phyloP scores from a whole-genome alignment of 2,113 vertebrate genomes.

The Dolichotis patagonum region DNA sequence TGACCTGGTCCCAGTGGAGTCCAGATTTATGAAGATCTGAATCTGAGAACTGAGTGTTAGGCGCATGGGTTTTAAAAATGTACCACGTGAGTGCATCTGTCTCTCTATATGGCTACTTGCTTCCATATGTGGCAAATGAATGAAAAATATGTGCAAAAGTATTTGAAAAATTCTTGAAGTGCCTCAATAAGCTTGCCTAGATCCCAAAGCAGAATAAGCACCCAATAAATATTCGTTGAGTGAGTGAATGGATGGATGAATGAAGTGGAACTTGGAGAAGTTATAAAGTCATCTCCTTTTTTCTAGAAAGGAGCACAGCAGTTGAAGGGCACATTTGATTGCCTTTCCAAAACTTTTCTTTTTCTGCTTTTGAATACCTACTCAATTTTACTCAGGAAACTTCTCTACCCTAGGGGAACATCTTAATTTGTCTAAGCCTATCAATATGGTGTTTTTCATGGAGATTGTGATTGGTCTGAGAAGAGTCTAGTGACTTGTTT shows the following conservation, averaged over 20 bases:
- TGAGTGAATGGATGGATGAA: constrained; percentile 44
- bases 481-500: background rate
- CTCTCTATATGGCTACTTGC: constrained; percentile 71
- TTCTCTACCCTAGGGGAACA: background rate
- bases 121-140: constrained; percentile 74
- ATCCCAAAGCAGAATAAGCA: constrained; percentile 43
- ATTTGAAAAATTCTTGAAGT: constrained; percentile 76
- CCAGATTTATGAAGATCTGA: constrained; percentile 86
- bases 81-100: constrained; percentile 79
- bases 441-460: background rate
- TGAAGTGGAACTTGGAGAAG: constrained; percentile 56
- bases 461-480: background rate
- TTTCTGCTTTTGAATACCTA: background rate
- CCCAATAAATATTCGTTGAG: constrained; percentile 74
- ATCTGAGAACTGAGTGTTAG: constrained; percentile 84
- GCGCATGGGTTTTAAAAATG: constrained; percentile 80
- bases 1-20: constrained; percentile 88
- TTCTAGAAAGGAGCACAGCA: constrained; percentile 26
- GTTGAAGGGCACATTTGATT: background rate
- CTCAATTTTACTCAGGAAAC: background rate
- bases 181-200: constrained; percentile 59
- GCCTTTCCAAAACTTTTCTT: background rate
- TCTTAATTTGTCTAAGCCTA: background rate
- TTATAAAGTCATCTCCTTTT: constrained; percentile 66
- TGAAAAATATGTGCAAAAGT: constrained; percentile 74